A percentile compares a stretch with the other conserved stretches of the same genome.
Evolutionary conservation across 2,113 vertebrate genomes (phyloP).

Genomic region (Apus apus): DNA sequence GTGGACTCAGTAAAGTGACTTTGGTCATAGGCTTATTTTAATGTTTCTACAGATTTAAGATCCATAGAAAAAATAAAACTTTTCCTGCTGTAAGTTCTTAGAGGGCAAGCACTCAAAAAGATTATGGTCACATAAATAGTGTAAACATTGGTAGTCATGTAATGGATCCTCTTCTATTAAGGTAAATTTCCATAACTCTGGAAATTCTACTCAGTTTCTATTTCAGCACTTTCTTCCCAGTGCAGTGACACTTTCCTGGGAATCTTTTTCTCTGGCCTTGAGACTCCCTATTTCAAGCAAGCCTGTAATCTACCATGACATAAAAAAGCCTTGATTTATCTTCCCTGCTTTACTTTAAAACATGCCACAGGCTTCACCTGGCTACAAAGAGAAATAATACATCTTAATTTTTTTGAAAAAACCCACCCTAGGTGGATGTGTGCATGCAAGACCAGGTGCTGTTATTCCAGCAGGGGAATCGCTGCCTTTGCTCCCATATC

Average conservation of each 20-base stretch:
- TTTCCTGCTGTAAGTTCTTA: background rate
- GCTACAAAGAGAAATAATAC: background rate
- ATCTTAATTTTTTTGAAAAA: no score
- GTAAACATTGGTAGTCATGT: background rate
- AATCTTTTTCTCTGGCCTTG: background rate
- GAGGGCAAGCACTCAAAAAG: background rate
- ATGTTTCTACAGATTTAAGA: background rate
- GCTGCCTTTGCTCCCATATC: rapidly evolving
- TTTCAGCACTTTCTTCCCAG: background rate
- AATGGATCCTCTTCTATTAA: background rate
- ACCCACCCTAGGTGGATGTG: no score
- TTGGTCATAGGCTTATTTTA: background rate
- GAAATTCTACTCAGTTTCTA: background rate
- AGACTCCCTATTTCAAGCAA: background rate
- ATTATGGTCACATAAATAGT: background rate
- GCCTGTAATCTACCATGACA: background rate
- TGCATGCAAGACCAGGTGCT: rapidly evolving
- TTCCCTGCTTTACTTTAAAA: background rate
- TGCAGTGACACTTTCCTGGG: background rate
- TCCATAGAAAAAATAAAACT: background rate
- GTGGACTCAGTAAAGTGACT: background rate
- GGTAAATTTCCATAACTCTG: background rate
- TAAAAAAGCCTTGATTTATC: background rate
- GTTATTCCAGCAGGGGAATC: rapidly evolving
- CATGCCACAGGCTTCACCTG: background rate